Conservation (phyloP, 2,113 vertebrate genomes). For the Mormoops blainvillei region DNA sequence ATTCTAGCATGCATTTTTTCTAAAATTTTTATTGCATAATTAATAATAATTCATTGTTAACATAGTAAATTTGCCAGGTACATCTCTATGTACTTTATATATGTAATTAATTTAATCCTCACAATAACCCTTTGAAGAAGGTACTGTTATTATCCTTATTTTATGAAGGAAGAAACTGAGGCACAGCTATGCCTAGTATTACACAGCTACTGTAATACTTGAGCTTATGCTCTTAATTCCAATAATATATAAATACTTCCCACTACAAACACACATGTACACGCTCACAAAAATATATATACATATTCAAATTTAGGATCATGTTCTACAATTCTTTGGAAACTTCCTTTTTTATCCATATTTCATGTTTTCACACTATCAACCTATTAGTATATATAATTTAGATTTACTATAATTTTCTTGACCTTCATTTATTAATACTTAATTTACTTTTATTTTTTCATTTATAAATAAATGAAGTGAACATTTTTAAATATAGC, state of each 20-base stretch:
- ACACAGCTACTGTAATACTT: background rate
- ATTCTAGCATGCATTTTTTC: background rate
- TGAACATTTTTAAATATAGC: background rate
- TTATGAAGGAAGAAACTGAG: background rate
- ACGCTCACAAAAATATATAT: background rate
- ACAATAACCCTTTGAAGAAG: background rate
- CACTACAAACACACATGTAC: background rate
- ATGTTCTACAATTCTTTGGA: background rate
- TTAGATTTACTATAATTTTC: background rate
- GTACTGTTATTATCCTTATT: background rate
- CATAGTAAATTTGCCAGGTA: background rate
- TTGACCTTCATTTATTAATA: background rate
- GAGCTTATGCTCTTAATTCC: background rate
- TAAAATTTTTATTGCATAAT: background rate
- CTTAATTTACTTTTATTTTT: background rate
- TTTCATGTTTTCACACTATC: background rate
- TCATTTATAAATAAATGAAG: background rate
- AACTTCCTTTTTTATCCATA: background rate
- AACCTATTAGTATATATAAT: background rate
- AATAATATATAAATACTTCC: background rate
- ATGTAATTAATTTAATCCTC: background rate
- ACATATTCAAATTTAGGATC: background rate
- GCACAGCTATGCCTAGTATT: background rate
- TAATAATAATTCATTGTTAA: background rate
- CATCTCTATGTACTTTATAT: background rate